Base-by-base conservation (phyloP, 2,888 invertebrate species). In the Cacoxenus indagator region DNA sequence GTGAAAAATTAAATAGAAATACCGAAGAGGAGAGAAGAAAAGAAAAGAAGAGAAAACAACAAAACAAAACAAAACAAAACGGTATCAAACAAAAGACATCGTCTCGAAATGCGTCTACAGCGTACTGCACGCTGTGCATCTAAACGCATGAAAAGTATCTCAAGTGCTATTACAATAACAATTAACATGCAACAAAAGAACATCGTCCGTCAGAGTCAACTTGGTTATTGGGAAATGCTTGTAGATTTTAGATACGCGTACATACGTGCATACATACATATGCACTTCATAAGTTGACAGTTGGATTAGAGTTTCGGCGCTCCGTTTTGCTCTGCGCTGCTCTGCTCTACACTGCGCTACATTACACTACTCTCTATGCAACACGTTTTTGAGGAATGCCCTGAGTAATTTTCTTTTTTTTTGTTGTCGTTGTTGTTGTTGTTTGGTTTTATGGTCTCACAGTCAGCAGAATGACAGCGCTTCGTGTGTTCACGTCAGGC, bases 141-240 rank as follows among this genome's bases (percentile, higher is more conserved):
- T 51, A 19, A 51, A 2, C 14, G 51, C 51, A 51, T 51, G 22
- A 27, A 14, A 26, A 26, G 26, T 26, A 61, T 68, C 70, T 77
- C 73, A 70, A 78, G 73, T 75, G 76, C 75, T 51, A 22, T 17
- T 75, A 75, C 71, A 72, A 70, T 69, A 78, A 78, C 80, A 81
- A 79, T 79, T 80, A 76, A 76, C 76, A 76, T 76, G 80, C 80
- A 80, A 80, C 78, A 79, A 76, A 70, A 57, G 64, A 43, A n/a
- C n/a, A 43, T n/a, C n/a, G n/a, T n/a, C 8, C 45, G 66, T 57
- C 66, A 64, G 51, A 65, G 31, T 54, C 31, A 54, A n/a, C 65
- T 19, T 45, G 26, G 29, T 68, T 70, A 69, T 71, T 45, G 64
- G 45, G 54, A 27, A 65, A 19, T 57, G 59, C 46, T 24, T 61